phyloP scores from a whole-genome alignment of 2,113 vertebrate genomes.

The Apteryx owenii region DNA sequence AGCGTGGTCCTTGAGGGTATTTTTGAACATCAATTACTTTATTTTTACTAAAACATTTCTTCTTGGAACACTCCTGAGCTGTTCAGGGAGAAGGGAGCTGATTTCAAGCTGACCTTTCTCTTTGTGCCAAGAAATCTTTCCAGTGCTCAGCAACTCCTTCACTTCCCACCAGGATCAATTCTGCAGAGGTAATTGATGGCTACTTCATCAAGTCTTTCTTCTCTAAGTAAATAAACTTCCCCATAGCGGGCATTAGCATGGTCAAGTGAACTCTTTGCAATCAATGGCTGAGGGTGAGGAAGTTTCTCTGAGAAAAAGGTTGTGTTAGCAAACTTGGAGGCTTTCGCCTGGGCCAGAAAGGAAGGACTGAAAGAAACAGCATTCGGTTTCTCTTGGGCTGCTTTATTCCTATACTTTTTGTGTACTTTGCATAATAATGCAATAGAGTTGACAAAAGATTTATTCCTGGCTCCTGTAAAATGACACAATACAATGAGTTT shows the following conservation, averaged over 20 bases:
- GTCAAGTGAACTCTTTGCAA: slow-evolving; percentile 43
- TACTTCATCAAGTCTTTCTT: slow-evolving; percentile 32
- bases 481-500: slow-evolving; percentile 70
- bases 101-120: neutral
- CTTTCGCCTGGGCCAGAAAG: slow-evolving; percentile 18
- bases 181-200: slow-evolving; percentile 39
- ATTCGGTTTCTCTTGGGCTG: neutral
- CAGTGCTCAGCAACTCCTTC: neutral
- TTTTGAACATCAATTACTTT: neutral
- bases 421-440: slow-evolving; percentile 75
- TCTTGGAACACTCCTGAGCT: accelerated
- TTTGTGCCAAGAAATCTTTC: neutral
- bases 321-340: slow-evolving; percentile 58
- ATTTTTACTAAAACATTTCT: neutral
- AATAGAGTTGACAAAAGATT: slow-evolving; percentile 73
- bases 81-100: neutral
- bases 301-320: slow-evolving; percentile 30
- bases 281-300: slow-evolving; percentile 6
- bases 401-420: slow-evolving; percentile 52
- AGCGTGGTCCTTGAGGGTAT: neutral
- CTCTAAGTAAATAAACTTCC: slow-evolving; percentile 8
- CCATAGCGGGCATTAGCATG: neutral
- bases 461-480: slow-evolving; percentile 68
- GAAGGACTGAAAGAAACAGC: slow-evolving; percentile 29
- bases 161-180: neutral